Conservation (phyloP, 2,797 vertebrate genomes). For the Melopsittacus undulatus region DNA sequence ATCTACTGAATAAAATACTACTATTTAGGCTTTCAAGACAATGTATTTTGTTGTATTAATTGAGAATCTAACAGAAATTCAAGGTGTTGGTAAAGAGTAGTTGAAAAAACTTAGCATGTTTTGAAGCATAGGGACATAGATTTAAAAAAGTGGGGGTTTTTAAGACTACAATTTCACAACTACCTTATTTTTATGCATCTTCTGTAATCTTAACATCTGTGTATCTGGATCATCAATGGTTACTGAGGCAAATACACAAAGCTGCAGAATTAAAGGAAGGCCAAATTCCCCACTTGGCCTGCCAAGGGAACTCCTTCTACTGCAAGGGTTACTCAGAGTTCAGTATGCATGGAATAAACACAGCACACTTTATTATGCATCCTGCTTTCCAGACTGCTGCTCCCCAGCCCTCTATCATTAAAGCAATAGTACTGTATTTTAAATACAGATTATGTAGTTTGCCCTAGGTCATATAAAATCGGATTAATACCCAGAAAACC, state of each 20-base stretch:
- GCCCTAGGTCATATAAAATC: neutral
- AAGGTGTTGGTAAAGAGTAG: neutral
- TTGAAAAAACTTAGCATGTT: neutral
- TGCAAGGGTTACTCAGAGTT: slow-evolving; percentile 42
- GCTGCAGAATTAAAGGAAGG: neutral
- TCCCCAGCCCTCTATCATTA: neutral
- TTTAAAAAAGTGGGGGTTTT: neutral
- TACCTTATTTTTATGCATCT: neutral
- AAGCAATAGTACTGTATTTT: neutral
- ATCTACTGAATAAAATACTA: neutral
- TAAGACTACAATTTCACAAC: neutral
- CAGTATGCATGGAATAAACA: slow-evolving; percentile 18
- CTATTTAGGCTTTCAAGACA: neutral
- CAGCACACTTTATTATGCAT: neutral
- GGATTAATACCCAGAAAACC: neutral
- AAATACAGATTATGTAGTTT: neutral
- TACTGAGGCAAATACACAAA: neutral
- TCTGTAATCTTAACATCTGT: neutral
- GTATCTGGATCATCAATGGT: neutral
- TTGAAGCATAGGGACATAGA: neutral
- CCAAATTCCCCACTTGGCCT: neutral
- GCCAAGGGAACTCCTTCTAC: neutral
- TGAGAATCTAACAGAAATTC: neutral
- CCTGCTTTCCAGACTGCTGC: neutral
- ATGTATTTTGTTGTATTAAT: neutral